Base-by-base conservation (phyloP, 1,140 invertebrate species). In the Zaprionus taronus region DNA sequence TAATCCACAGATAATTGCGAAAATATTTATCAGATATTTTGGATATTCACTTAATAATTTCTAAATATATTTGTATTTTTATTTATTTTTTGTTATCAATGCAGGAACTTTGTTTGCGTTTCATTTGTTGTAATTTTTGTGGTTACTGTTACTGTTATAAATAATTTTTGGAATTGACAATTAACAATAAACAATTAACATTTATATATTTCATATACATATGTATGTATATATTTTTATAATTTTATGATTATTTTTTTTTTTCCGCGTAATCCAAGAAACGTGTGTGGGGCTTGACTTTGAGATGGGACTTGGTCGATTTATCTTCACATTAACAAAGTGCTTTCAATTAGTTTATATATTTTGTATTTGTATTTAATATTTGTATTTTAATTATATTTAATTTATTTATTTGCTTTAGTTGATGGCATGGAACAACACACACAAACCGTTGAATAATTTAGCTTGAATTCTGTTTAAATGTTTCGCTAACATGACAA, bases 401-500 rank as follows among this genome's bases (percentile, higher is more conserved):
- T 80, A 49, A 47, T 69, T 61, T 5, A 38, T 38, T 38, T 38
- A 47, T 47, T 47, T 47, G 41, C 41, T 5, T 38, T 12, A 15
- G 24, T 26, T 26, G 14, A 38, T 41, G 61, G 61, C 69, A 51
- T 66, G 72, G 57, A 65, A 65, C 66, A 47, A 77, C 68, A 75
- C 24, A 53, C 17, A 61, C 20, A 71, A 7, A 62, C 62, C 51
- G 58, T 64, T 2, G 22, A 62, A 22, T 14, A 61, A 36, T 74
- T 61, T 74, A 56, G 11, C 38, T 31, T 66, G 47, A 17, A 34
- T 72, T 66, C 28, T 41, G 38, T 44, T 53, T n/a, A 51, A 70
- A 83, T 89, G 78, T 74, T 82, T 83, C 77, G 77, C 84, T 84
- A 92, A 91, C 83, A 91, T 91, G 89, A 92, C 91, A 92, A 92